Evolutionary conservation across 92 coral and sea anemone species (phyloP).

Genomic region (Parazoanthus darwini): DNA sequence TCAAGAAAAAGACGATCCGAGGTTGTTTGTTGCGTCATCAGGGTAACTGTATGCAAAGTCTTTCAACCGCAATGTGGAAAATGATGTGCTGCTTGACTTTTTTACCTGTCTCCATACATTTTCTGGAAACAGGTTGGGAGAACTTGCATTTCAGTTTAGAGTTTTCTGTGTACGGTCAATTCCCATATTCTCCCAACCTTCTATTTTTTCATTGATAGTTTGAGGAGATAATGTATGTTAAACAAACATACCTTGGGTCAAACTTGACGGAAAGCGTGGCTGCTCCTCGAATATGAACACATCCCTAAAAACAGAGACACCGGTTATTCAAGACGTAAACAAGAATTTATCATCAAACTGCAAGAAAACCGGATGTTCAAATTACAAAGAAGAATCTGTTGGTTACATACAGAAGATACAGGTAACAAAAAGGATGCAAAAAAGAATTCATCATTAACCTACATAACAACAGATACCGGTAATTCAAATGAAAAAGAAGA

Average conservation of each 20-base stretch:
- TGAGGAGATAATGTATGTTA: background rate
- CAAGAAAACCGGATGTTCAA: too few species aligned
- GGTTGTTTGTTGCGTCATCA: background rate
- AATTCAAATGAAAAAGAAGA: too few species aligned
- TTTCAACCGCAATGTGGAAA: background rate
- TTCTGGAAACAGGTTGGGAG: background rate
- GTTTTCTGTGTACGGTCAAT: background rate
- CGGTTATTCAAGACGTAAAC: background rate
- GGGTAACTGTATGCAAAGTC: background rate
- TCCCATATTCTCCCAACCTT: background rate
- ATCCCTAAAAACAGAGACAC: slow-evolving; percentile 57
- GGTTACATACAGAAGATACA: too few species aligned
- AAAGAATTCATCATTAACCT: too few species aligned
- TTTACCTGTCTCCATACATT: background rate
- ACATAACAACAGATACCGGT: too few species aligned
- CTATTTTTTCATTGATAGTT: background rate
- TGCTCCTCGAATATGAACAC: slow-evolving; percentile 92
- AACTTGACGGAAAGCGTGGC: slow-evolving; percentile 87
- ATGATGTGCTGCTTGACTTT: background rate
- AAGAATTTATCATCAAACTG: too few species aligned
- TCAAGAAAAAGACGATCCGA: background rate
- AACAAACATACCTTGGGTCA: slow-evolving; percentile 82
- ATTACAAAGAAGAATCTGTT: too few species aligned
- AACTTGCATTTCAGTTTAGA: background rate
- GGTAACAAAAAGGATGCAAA: too few species aligned